These are phyloP conservation scores for Pyrrhia umbra DNA, from an alignment of 2,888 invertebrate species.

Conservation along the genomic window DNA sequence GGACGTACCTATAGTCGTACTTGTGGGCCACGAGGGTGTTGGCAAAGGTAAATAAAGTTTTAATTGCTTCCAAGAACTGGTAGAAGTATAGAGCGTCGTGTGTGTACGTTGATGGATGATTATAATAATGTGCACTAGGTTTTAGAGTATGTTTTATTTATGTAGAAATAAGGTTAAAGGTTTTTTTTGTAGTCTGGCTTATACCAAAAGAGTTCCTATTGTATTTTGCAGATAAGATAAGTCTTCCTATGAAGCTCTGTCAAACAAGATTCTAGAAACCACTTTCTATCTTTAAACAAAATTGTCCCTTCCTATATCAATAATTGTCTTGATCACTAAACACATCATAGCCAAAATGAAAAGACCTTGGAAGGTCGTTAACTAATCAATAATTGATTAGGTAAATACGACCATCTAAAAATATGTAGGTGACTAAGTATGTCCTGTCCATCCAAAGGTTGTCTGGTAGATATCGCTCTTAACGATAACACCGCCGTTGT, in stretches of 20 bases:
- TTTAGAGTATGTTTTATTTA: neutral
- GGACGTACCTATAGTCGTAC: constrained; percentile 80
- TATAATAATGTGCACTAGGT: neutral
- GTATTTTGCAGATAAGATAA: too few relatives aligned
- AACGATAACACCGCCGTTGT: too few relatives aligned
- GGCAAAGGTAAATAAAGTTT: constrained; percentile 79
- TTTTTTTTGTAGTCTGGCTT: too few relatives aligned
- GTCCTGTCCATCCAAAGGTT: too few relatives aligned
- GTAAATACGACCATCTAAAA: neutral
- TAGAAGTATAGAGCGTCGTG: neutral
- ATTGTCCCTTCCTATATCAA: too few relatives aligned
- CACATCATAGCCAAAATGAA: neutral
- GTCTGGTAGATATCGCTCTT: too few relatives aligned
- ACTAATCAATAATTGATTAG: neutral
- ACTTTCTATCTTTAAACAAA: too few relatives aligned
- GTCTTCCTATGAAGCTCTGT: too few relatives aligned
- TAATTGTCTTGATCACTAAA: neutral
- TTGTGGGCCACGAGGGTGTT: constrained; percentile 83
- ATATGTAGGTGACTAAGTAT: neutral
- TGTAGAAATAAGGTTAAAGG: neutral
- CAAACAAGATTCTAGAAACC: too few relatives aligned
- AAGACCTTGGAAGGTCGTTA: neutral
- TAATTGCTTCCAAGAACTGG: constrained; percentile 21
- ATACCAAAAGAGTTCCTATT: too few relatives aligned
- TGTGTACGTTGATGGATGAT: neutral